phyloP scores from a whole-genome alignment of 2,888 invertebrate species.

The Seladonia tumulorum region DNA sequence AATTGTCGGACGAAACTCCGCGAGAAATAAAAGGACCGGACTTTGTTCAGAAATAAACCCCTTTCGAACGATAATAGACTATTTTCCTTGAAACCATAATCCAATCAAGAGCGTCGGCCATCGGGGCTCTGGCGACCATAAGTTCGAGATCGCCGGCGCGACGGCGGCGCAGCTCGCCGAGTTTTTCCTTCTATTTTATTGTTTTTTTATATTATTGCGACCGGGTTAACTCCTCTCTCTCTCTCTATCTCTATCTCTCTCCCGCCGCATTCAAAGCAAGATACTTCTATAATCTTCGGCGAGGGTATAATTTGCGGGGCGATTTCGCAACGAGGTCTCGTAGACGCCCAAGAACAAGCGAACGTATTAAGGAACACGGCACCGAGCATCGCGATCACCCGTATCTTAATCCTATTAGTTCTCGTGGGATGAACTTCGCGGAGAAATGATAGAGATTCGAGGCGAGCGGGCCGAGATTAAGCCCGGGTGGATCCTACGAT shows the following conservation, averaged over 20 bases:
- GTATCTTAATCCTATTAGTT: conserved; percentile 42
- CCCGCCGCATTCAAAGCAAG: not conserved
- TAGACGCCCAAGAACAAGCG: conserved; percentile 15
- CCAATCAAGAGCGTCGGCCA: not conserved
- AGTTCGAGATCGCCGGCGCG: conserved; percentile 6
- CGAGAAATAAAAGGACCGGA: not conserved
- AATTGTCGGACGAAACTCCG: not conserved
- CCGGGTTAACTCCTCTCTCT: not conserved
- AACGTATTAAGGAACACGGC: conserved; percentile 17
- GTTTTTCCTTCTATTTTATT: not conserved
- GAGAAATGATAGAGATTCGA: conserved; percentile 14
- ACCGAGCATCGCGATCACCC: conserved; percentile 16
- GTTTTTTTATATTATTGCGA: not conserved
- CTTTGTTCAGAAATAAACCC: not conserved
- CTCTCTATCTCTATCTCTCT: no score
- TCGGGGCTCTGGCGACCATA: not conserved
- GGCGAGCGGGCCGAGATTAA: not conserved
- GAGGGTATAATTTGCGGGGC: conserved; percentile 24
- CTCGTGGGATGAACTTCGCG: conserved; percentile 18
- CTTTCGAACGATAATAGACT: conserved; percentile 10
- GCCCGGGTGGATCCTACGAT: not conserved
- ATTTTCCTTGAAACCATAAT: conserved; percentile 4
- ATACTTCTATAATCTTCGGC: conserved; percentile 16
- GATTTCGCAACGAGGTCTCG: conserved; percentile 7
- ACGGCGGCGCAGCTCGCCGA: not conserved